Percentiles rank a stretch among this genome's conserved stretches.
These are phyloP conservation scores for Rhinichthys klamathensis DNA, from an alignment of 2,113 vertebrate species.

Conservation along the genomic window DNA sequence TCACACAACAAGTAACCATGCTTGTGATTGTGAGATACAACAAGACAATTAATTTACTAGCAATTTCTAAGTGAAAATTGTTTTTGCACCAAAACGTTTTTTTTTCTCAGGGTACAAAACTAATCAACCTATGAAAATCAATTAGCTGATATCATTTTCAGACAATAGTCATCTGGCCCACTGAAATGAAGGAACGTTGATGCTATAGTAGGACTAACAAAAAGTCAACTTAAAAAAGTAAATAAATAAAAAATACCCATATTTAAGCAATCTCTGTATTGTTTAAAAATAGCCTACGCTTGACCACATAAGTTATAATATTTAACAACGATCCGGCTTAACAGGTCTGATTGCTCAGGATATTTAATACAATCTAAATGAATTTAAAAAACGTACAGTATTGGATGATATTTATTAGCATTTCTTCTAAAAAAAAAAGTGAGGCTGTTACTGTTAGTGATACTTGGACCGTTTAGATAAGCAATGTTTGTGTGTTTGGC, in stretches of 20 bases:
- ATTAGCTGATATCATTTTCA: neutral
- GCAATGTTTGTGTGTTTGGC: neutral
- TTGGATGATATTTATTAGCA: neutral
- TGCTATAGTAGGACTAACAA: neutral
- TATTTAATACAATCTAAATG: neutral
- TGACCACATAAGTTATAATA: neutral
- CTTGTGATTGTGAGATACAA: too few relatives aligned
- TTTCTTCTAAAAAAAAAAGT: neutral
- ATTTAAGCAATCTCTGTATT: neutral
- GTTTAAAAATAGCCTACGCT: neutral
- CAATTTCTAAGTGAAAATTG: too few relatives aligned
- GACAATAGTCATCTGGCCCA: neutral
- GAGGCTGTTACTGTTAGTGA: neutral
- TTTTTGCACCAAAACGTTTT: too few relatives aligned
- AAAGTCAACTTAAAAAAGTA: too few relatives aligned
- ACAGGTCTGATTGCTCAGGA: neutral
- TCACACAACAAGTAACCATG: neutral
- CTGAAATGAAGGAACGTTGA: neutral
- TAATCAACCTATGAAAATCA: neutral
- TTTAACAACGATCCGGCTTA: neutral
- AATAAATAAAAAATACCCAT: too few relatives aligned
- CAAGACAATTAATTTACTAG: too few relatives aligned
- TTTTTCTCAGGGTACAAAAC: too few relatives aligned
- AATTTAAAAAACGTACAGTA: neutral
- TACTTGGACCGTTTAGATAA: neutral